Evolutionary conservation across 1,140 invertebrate genomes (phyloP).

Genomic region (Rhagoletis zephyria): DNA sequence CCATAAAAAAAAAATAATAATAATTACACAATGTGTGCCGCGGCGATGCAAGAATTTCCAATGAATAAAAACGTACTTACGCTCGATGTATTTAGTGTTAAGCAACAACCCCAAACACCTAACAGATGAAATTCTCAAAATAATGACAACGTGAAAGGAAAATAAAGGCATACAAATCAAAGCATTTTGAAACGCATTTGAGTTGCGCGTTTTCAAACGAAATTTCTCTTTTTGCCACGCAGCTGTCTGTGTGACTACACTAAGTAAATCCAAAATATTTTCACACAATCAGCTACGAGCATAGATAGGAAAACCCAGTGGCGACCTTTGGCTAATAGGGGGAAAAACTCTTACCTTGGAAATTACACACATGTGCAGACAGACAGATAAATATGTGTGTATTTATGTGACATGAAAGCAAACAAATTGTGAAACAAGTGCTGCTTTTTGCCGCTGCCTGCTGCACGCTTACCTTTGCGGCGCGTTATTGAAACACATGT

Average conservation of each 20-base stretch:
- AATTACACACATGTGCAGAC: neutral
- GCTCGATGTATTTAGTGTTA: neutral
- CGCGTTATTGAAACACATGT: neutral
- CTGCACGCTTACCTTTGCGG: neutral
- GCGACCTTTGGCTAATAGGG: neutral
- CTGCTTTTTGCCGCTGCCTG: neutral
- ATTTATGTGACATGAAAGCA: neutral
- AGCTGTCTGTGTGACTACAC: no score
- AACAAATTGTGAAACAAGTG: constrained; percentile 9
- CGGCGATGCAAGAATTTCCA: constrained; percentile 1
- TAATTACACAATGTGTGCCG: constrained; percentile 29
- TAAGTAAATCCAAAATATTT: neutral
- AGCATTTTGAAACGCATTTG: neutral
- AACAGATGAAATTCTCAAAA: neutral
- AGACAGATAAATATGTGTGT: neutral
- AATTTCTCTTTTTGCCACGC: neutral
- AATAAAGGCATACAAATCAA: neutral
- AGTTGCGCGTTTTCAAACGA: neutral
- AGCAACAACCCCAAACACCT: constrained; percentile 15
- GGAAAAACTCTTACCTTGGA: neutral
- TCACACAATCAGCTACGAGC: neutral
- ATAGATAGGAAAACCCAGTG: neutral
- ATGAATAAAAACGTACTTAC: neutral
- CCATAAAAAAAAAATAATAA: neutral
- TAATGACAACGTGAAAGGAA: neutral